phyloP scores from a whole-genome alignment of 2,888 invertebrate species.

The Lampropteryx suffumata region DNA sequence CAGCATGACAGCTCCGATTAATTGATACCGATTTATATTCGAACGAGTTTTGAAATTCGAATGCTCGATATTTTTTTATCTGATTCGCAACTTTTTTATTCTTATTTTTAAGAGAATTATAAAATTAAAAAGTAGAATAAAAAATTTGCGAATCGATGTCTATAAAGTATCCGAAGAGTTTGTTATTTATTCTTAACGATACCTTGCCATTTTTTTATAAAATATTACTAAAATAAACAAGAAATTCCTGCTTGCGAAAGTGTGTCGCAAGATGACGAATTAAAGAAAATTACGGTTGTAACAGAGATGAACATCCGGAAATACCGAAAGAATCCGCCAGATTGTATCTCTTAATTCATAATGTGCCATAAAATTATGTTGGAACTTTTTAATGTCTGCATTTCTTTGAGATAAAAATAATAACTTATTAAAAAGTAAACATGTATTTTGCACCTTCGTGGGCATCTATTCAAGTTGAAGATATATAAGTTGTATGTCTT shows the following conservation, averaged over 20 bases:
- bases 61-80: not conserved
- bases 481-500: too few species aligned
- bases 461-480: too few species aligned
- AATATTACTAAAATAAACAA: conserved; percentile 12
- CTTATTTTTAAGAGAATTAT: too few species aligned
- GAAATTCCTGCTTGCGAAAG: conserved; percentile 28
- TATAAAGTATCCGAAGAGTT: too few species aligned
- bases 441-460: too few species aligned
- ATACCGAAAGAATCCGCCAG: conserved; percentile 27
- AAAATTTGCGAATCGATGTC: too few species aligned
- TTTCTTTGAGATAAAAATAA: conserved; percentile 1
- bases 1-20: conserved; percentile 31
- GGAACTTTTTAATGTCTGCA: conserved; percentile 16
- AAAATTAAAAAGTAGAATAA: too few species aligned
- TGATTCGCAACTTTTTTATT: not conserved
- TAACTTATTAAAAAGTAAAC: too few species aligned
- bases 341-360: conserved; percentile 30
- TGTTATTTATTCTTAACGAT: too few species aligned
- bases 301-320: conserved; percentile 32
- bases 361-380: conserved; percentile 28
- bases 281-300: conserved; percentile 32
- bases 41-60: conserved; percentile 23
- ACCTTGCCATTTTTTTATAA: too few species aligned
- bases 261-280: conserved; percentile 32
- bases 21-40: conserved; percentile 34